phyloP scores from a whole-genome alignment of 2,888 invertebrate species.

The Scaptomyza reducta region DNA sequence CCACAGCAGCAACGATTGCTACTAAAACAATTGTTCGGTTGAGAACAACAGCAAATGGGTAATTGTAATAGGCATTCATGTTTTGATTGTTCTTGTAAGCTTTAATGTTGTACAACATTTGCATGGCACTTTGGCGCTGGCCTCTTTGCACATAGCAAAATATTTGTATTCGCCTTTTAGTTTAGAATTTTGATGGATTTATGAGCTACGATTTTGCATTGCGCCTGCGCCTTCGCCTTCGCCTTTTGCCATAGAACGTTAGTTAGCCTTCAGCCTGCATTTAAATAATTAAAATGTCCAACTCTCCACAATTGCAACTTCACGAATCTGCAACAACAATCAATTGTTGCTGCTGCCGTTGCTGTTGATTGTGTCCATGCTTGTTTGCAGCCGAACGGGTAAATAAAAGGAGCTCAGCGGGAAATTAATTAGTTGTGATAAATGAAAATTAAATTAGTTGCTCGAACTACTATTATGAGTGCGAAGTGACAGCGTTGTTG shows the following conservation, averaged over 20 bases:
- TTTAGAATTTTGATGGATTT: conserved; percentile 73
- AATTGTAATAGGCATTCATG: conserved; percentile 60
- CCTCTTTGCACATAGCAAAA: conserved; percentile 39
- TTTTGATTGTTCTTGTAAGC: conserved; percentile 74
- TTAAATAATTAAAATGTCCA: conserved; percentile 79
- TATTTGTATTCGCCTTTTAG: conserved; percentile 34
- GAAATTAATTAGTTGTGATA: conserved; percentile 76
- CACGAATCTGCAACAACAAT: conserved; percentile 40
- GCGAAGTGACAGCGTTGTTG: conserved; percentile 42
- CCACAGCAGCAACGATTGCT: conserved; percentile 68
- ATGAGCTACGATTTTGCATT: conserved; percentile 76
- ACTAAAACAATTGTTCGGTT: conserved; percentile 74
- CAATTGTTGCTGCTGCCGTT: conserved; percentile 16
- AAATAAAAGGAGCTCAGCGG: conserved; percentile 61
- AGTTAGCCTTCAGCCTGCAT: conserved; percentile 73
- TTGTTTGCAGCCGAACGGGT: conserved; percentile 34
- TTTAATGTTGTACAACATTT: conserved; percentile 77
- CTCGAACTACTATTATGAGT: conserved; percentile 52
- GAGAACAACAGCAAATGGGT: conserved; percentile 24
- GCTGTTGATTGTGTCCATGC: conserved; percentile 51
- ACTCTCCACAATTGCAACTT: conserved; percentile 37
- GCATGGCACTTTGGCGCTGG: conserved; percentile 73
- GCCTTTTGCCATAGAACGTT: conserved; percentile 44
- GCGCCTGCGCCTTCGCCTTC: conserved; percentile 31
- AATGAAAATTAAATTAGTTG: conserved; percentile 80